These are phyloP conservation scores for Hirundichthys speculiger DNA, from an alignment of 2,113 vertebrate genomes.

Conservation along the genomic window DNA sequence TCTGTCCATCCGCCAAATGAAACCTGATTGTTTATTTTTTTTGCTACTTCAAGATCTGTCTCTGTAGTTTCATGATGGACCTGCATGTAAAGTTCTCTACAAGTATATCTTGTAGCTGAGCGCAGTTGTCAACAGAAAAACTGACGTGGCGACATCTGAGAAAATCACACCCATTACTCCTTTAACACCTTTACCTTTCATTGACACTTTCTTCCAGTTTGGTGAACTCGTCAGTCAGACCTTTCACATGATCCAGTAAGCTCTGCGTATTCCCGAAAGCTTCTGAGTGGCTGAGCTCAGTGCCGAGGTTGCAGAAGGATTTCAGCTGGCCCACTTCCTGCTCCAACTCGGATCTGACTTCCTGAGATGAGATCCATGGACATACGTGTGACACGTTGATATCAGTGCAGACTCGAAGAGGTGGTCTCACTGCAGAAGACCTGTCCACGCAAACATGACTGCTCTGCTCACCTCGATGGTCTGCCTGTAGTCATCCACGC, in stretches of 20 bases:
- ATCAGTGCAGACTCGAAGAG: background rate
- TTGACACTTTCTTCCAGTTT: constrained; percentile 85
- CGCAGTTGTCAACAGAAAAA: no score
- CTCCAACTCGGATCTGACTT: constrained; percentile 87
- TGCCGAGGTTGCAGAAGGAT: constrained; percentile 83
- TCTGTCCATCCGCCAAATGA: background rate
- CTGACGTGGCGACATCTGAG: no score
- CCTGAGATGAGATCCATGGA: constrained; percentile 73
- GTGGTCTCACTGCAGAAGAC: background rate
- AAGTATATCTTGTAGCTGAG: no score
- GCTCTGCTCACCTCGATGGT: constrained; percentile 87
- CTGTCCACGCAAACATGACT: background rate
- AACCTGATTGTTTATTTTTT: no score
- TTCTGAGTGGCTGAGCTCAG: constrained; percentile 82
- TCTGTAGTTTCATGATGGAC: no score
- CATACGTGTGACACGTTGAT: background rate
- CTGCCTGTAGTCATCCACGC: constrained; percentile 89
- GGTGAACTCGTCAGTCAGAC: constrained; percentile 86
- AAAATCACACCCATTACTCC: no score
- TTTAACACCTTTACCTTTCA: constrained; percentile 83
- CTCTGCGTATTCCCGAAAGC: constrained; percentile 77
- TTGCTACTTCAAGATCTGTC: no score
- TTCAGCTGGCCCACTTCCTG: constrained; percentile 87
- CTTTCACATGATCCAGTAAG: constrained; percentile 84
- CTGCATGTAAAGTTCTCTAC: no score